Evolutionary conservation across 2,797 vertebrate species (phyloP), one percentile per base, ranked within the genome.

Genomic region (Chaenodraco wilsoni): DNA sequence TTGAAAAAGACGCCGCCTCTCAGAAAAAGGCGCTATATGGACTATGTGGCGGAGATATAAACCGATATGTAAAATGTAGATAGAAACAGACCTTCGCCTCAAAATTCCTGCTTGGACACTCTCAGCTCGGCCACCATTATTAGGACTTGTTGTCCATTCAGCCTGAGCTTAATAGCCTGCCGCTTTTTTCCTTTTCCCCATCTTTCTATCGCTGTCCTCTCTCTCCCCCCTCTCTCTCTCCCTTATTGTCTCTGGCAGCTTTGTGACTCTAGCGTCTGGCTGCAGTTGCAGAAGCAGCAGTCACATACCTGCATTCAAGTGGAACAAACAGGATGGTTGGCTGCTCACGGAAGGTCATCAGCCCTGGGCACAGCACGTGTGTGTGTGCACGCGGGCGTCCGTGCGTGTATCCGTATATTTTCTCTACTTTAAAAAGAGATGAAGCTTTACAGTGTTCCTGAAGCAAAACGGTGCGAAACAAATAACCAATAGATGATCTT

Each of bases 321-420:
- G 94, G 91, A 95, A 94, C 92, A 93, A 94, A 93, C 89, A 79
- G 84, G 90, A 93, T 88, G 93, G 92, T 92, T 91, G 92, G 91
- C 88, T 94, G 93, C 93, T 90, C 87, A 85, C 71, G 59, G 91
- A 94, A 94, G 93, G 94, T 94, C 93, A 92, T 93, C 88, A 81
- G 92, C 92, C 90, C 69, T 74, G 71, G 88, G 92, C 89, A 43
- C 48, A 41, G 69, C 49, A 66, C 78, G 76, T 56, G 67, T 58
- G 46, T 60, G 67, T 31, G 61, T 44, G 15, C 6, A 7, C 45
- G 5, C 45, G n/a, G 44, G 57, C 33, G 51, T 16, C 50, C 40
- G 33, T 50, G 69, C 37, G 63, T n/a, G 60, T 52, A 33, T 72
- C 52, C 74, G 58, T 31, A 45, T 13, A 14, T 72, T 60, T 62